Conservation (phyloP, 2,113 vertebrate genomes). For the Nematolebias whitei region DNA sequence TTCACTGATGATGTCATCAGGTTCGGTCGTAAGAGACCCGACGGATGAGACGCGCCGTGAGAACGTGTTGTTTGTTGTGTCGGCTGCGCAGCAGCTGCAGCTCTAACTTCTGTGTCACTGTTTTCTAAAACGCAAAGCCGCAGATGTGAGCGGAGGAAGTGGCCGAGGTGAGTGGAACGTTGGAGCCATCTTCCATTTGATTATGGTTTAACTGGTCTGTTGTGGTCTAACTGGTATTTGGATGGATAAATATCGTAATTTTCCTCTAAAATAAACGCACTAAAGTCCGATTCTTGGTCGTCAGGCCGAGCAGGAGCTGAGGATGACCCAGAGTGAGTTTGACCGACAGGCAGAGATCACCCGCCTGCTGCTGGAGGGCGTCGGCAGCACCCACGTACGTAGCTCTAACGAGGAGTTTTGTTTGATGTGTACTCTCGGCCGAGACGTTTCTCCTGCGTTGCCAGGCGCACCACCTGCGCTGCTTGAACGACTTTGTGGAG, state of each 20-base stretch:
- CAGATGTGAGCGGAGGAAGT: slow-evolving; percentile 96
- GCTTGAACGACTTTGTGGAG: slow-evolving; percentile 97
- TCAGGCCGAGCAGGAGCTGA: slow-evolving; percentile 95
- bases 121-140: slow-evolving; percentile 86
- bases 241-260: too few species aligned
- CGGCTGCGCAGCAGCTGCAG: slow-evolving; percentile 50
- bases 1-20: background rate
- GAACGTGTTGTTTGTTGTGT: slow-evolving; percentile 16
- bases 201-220: too few species aligned
- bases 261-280: too few species aligned
- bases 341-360: slow-evolving; percentile 98
- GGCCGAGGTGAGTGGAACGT: slow-evolving; percentile 92
- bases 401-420: background rate
- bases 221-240: too few species aligned
- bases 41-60: background rate
- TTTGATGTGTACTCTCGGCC: too few species aligned
- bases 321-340: slow-evolving; percentile 97
- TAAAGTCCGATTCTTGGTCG: background rate
- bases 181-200: slow-evolving; percentile 60
- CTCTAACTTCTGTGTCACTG: slow-evolving; percentile 76
- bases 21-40: background rate
- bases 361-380: slow-evolving; percentile 93
- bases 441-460: background rate
- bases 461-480: slow-evolving; percentile 96
- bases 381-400: slow-evolving; percentile 97